Evolutionary conservation across 2,113 vertebrate genomes (phyloP).

Genomic region (Channa maculata): DNA sequence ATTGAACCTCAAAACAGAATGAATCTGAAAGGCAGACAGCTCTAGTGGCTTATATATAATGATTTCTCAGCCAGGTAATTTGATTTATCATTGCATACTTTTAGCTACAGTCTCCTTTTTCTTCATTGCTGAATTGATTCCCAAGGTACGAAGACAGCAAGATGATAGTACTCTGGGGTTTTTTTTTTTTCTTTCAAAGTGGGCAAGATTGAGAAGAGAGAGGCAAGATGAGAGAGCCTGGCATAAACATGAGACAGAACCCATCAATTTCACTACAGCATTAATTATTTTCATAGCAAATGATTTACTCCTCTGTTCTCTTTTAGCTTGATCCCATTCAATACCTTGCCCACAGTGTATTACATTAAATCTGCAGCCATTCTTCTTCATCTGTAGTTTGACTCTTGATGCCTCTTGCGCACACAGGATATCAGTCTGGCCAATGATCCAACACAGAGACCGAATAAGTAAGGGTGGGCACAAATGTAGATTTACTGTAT

Average conservation of each 20-base stretch:
- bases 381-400: constrained; percentile 47
- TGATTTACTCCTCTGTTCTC: constrained; percentile 31
- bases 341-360: constrained; percentile 26
- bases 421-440: constrained; percentile 11
- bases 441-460: background rate
- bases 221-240: background rate
- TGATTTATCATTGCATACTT: constrained; percentile 71
- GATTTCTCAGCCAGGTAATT: constrained; percentile 70
- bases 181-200: constrained; percentile 23
- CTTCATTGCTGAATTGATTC: constrained; percentile 68
- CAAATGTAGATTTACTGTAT: constrained; percentile 20
- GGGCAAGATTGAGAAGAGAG: background rate
- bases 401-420: constrained; percentile 18
- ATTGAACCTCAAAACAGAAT: constrained; percentile 65
- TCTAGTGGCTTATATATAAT: constrained; percentile 67
- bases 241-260: constrained; percentile 21
- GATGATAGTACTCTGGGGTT: constrained; percentile 47
- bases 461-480: constrained; percentile 22
- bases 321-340: constrained; percentile 37
- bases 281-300: constrained; percentile 50
- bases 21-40: constrained; percentile 67
- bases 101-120: constrained; percentile 57
- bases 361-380: constrained; percentile 24
- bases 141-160: constrained; percentile 48
- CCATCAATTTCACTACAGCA: constrained; percentile 45